phyloP scores from a whole-genome alignment of 2,113 vertebrate species.

The Motacilla tschutschensis region DNA sequence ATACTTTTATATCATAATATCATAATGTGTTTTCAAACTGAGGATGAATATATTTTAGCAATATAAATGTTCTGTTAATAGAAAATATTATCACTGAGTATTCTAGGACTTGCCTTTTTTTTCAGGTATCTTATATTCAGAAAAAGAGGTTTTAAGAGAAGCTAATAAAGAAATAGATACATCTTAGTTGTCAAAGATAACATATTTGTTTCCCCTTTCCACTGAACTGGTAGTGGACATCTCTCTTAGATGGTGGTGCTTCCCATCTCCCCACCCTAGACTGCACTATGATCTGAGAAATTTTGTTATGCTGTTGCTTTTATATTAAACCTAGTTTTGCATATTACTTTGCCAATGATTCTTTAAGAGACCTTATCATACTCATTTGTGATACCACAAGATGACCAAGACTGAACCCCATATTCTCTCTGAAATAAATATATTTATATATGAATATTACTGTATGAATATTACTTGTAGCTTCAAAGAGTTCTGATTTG shows the following conservation, averaged over 20 bases:
- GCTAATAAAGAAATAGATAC: neutral
- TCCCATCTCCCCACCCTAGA: neutral
- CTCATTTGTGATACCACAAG: neutral
- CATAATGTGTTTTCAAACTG: constrained; percentile 10
- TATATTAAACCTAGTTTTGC: neutral
- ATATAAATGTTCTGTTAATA: neutral
- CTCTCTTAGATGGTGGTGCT: accelerated
- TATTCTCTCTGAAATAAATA: neutral
- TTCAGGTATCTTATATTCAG: neutral
- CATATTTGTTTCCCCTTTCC: neutral
- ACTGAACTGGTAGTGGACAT: neutral
- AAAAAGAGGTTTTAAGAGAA: neutral
- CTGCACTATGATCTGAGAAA: neutral
- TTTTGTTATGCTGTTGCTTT: neutral
- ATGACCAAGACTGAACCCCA: neutral
- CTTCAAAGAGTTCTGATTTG: neutral
- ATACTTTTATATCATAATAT: neutral
- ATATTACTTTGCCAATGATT: neutral
- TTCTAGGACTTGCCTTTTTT: neutral
- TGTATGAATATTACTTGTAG: neutral
- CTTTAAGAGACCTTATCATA: neutral
- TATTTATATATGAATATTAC: neutral
- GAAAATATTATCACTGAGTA: neutral
- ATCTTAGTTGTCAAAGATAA: neutral
- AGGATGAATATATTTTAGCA: neutral